Evolutionary conservation across 2,888 invertebrate species (phyloP).

Genomic region (Linyphia triangularis): DNA sequence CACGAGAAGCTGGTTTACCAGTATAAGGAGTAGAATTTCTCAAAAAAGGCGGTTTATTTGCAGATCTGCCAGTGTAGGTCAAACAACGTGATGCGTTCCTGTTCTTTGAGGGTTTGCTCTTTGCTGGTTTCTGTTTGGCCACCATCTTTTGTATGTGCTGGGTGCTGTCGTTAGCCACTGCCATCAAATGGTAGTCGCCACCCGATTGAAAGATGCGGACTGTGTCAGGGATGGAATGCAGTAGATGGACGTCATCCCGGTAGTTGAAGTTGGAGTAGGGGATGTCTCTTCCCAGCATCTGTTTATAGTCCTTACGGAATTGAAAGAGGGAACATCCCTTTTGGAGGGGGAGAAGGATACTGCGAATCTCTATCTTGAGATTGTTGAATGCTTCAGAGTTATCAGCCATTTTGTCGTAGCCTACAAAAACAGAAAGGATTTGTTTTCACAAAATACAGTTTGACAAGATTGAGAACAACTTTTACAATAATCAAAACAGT

Average conservation of each 20-base stretch:
- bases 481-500: no score
- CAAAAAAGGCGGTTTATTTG: background rate
- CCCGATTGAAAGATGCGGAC: background rate
- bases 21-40: no score
- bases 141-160: slow-evolving; percentile 39
- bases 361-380: slow-evolving; percentile 22
- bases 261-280: slow-evolving; percentile 4
- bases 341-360: slow-evolving; percentile 6
- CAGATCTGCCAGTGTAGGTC: no score
- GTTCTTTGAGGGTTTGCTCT: background rate
- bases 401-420: background rate
- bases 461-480: no score
- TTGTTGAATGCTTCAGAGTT: background rate
- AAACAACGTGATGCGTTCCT: background rate
- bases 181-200: background rate
- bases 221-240: background rate
- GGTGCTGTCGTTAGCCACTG: background rate
- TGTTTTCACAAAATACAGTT: no score
- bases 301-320: slow-evolving; percentile 9
- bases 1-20: background rate
- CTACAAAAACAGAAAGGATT: no score
- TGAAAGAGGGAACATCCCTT: slow-evolving; percentile 4
- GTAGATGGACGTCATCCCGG: background rate
- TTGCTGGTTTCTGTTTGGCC: background rate
- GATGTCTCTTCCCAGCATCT: background rate